Base-by-base conservation (phyloP, 1,140 invertebrate species). In the Tetramorium simillimum region DNA sequence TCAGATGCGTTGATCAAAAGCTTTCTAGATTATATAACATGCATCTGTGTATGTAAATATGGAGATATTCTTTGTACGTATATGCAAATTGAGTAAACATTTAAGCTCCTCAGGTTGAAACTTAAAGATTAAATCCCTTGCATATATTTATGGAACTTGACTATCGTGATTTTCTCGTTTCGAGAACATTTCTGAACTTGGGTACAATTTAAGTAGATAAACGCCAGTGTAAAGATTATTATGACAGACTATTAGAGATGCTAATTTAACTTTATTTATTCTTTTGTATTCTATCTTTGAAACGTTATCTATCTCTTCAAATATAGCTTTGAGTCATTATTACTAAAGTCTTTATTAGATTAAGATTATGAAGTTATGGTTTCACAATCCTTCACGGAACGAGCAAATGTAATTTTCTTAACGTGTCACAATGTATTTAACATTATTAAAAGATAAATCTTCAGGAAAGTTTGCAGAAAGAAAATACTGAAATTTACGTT, bases 141-240 rank as follows among this genome's bases (percentile, higher is more conserved):
- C 51, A 72, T n/a, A n/a, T n/a, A n/a, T 51, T 81, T 81, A 58
- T 40, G 18, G 12, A 81, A 72, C 78, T 81, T 43, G 65, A 81
- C 16, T 81, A 3, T 46, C 4, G 21, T 28, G 21, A 81, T 81
- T 81, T 81, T 69, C 62, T 70, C 46, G 9, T 33, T 53, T 16
- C 16, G 37, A 69, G 77, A 69, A 56, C 49, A 40, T 53, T 81
- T 18, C 33, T 81, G 56, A 56, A 69, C 37, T 69, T 21, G 10
- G 33, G 33, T 33, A 33, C 33, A 33, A 33, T 33, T 33, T 16
- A 81, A 70, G 21, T 16, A 72, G 65, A 81, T 81, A 70, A 81
- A 81, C 0, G n/a, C 21, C 24, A 10, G 37, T 67, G 43, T 33
- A 21, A 46, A 70, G 37, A 14, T 21, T 56, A 58, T 81, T 81